phyloP scores from a whole-genome alignment of 92 coral and sea anemone genomes.

The Parazoanthus atlanticus region DNA sequence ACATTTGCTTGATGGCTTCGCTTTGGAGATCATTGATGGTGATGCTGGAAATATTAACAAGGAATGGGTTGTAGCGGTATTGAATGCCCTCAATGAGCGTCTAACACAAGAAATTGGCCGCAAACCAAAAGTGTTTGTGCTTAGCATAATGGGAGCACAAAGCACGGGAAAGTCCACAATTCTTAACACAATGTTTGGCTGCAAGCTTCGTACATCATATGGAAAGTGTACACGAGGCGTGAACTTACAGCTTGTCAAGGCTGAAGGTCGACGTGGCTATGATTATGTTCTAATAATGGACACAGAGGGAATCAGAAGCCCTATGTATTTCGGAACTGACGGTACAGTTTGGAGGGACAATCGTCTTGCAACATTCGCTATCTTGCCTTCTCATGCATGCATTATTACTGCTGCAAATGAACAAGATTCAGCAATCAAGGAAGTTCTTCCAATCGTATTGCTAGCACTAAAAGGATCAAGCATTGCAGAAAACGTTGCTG shows the following conservation, averaged over 20 bases:
- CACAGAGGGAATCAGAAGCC: constrained; percentile 43
- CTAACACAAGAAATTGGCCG: neutral
- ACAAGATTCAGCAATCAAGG: neutral
- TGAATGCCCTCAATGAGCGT: neutral
- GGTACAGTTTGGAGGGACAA: constrained; percentile 36
- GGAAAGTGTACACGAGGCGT: constrained; percentile 50
- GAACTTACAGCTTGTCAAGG: constrained; percentile 24
- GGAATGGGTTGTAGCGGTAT: constrained; percentile 36
- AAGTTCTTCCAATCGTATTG: neutral
- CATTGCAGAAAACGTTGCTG: neutral
- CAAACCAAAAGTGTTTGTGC: constrained; percentile 44
- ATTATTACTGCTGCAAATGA: neutral
- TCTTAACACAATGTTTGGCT: constrained; percentile 53
- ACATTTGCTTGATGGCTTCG: constrained; percentile 32
- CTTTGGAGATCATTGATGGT: constrained; percentile 49
- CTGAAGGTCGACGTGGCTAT: constrained; percentile 16
- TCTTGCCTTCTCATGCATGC: neutral
- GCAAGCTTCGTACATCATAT: constrained; percentile 35
- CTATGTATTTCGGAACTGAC: neutral
- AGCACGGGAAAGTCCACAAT: constrained; percentile 53
- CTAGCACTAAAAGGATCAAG: neutral
- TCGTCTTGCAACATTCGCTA: constrained; percentile 44
- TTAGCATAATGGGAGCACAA: constrained; percentile 46
- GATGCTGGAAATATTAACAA: constrained; percentile 37
- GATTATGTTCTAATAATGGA: constrained; percentile 49